These are phyloP conservation scores for Tachina lurida DNA, from an alignment of 2,888 invertebrate genomes.

Conservation along the genomic window DNA sequence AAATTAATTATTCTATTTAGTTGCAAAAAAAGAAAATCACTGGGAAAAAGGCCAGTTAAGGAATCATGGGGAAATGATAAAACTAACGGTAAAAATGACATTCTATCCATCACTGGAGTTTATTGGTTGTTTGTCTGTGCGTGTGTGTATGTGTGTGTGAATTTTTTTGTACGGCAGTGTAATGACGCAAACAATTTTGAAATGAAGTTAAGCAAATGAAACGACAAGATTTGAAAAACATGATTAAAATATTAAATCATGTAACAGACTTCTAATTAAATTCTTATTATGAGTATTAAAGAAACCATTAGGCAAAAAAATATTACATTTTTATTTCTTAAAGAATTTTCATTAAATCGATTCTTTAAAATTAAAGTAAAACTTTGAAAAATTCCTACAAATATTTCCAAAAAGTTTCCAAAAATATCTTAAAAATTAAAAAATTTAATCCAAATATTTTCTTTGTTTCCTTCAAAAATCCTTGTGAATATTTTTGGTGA, in stretches of 20 bases:
- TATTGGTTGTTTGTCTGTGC: background rate
- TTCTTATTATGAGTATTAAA: slow-evolving; percentile 14
- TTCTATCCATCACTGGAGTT: slow-evolving; percentile 51
- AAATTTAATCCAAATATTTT: background rate
- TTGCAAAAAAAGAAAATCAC: slow-evolving; percentile 16
- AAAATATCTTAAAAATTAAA: background rate
- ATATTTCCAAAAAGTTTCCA: too few relatives aligned
- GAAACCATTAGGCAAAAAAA: background rate
- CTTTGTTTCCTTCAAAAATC: too few relatives aligned
- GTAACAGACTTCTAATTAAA: slow-evolving; percentile 31
- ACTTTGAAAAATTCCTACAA: background rate
- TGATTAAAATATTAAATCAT: slow-evolving; percentile 24
- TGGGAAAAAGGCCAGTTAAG: slow-evolving; percentile 27
- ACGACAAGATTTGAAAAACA: slow-evolving; percentile 12
- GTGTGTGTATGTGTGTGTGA: too few relatives aligned
- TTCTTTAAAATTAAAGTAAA: background rate
- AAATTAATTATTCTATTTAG: slow-evolving; percentile 62
- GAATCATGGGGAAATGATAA: slow-evolving; percentile 48
- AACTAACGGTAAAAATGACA: slow-evolving; percentile 60
- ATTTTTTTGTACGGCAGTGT: background rate
- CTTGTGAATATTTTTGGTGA: too few relatives aligned
- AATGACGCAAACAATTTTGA: slow-evolving; percentile 1
- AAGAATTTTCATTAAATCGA: background rate
- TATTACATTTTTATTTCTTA: background rate
- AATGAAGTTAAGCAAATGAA: slow-evolving; percentile 26